Conservation (phyloP, 2,888 invertebrate species). For the Vesta saturnalis region DNA sequence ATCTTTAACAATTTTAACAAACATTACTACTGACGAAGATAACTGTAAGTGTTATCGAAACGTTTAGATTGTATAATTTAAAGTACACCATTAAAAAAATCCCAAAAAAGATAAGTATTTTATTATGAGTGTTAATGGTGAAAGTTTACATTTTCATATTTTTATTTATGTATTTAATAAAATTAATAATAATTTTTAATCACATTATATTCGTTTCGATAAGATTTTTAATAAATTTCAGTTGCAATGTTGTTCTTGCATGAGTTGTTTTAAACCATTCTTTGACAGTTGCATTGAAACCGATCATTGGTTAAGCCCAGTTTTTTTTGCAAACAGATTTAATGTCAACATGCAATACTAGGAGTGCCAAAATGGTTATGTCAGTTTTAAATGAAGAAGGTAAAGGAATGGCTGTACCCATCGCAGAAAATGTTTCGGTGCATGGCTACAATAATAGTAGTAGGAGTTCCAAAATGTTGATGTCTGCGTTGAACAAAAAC, state of each 20-base stretch:
- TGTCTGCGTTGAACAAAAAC: conserved; percentile 6
- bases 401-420: neutral
- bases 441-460: neutral
- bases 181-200: neutral
- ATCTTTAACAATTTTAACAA: too few species aligned
- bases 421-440: neutral
- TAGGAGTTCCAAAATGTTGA: conserved; percentile 1
- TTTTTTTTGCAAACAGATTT: neutral
- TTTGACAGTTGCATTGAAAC: neutral
- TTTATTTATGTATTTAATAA: neutral
- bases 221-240: too few species aligned
- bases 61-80: too few species aligned
- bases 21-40: too few species aligned
- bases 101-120: too few species aligned
- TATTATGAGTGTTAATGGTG: neutral
- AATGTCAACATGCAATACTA: neutral
- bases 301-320: neutral
- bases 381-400: conserved; percentile 2
- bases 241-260: too few species aligned
- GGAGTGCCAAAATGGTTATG: neutral
- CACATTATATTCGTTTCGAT: neutral
- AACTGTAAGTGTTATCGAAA: too few species aligned
- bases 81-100: too few species aligned
- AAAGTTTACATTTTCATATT: neutral
- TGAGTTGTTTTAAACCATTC: too few species aligned